A percentile compares a stretch with the other conserved stretches of the same genome.
Evolutionary conservation across 2,113 vertebrate species (phyloP).

Genomic region (Eptatretus burgeri): DNA sequence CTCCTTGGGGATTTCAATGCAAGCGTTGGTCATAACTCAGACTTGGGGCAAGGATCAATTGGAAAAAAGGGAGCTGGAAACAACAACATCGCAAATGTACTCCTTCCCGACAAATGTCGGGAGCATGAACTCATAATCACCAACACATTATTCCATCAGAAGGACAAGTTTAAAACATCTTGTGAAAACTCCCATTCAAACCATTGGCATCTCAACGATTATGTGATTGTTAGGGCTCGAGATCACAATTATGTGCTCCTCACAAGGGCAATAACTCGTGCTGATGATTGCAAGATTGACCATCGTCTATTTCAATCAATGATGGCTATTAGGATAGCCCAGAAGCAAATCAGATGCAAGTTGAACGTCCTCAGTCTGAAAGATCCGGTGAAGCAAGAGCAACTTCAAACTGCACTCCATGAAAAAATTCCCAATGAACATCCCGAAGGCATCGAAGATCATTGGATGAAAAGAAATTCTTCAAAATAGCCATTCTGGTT

Average conservation of each 20-base stretch:
- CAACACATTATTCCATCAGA: constrained; percentile 1
- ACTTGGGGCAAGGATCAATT: not conserved
- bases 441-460: not conserved
- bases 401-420: not conserved
- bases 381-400: not conserved
- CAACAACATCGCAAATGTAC: not conserved
- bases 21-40: not conserved
- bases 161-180: not conserved
- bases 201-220: not conserved
- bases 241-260: constrained; percentile 3
- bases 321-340: not conserved
- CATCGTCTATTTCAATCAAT: not conserved
- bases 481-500: not conserved
- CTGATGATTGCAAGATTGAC: not conserved
- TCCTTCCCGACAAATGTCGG: not conserved
- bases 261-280: not conserved
- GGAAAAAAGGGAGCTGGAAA: not conserved
- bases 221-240: not conserved
- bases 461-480: no score
- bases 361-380: not conserved
- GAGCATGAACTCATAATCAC: not conserved
- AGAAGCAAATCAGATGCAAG: not conserved
- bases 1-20: constrained; percentile 1
- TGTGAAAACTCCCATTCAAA: constrained; percentile 7
- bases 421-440: not conserved